Evolutionary conservation across 2,113 vertebrate species (phyloP).

Genomic region (Microtus ochrogaster): DNA sequence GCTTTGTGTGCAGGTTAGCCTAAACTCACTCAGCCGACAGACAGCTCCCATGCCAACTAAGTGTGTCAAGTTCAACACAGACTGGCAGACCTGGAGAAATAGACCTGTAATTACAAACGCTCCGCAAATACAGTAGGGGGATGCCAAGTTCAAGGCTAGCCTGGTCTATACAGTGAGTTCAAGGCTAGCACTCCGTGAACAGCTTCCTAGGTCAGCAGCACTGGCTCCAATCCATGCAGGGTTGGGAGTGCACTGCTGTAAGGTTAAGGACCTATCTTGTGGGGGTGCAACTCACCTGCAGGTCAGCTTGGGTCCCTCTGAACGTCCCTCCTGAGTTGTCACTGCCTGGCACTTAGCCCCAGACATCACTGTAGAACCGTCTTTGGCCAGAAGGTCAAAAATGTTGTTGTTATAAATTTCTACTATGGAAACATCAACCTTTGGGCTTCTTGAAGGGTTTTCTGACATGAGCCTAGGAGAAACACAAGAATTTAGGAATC

Average conservation of each 20-base stretch:
- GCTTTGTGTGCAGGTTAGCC: no score
- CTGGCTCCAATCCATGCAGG: not conserved
- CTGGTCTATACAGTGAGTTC: not conserved
- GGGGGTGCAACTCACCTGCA: constrained; percentile 84
- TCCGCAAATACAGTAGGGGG: no score
- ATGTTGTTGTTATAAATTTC: constrained; percentile 93
- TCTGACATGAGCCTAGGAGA: constrained; percentile 89
- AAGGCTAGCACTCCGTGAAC: not conserved
- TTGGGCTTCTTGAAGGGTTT: constrained; percentile 84
- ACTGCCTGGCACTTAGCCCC: constrained; percentile 85
- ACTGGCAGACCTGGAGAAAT: not conserved
- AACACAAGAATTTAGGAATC: not conserved
- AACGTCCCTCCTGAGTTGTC: constrained; percentile 86
- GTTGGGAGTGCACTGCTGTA: not conserved
- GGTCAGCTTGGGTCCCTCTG: constrained; percentile 84
- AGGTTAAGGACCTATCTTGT: no score
- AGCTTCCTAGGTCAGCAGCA: accelerated
- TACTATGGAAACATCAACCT: constrained; percentile 90
- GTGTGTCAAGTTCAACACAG: accelerated
- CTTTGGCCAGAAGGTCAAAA: constrained; percentile 91
- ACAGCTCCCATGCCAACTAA: accelerated
- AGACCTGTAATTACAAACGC: not conserved
- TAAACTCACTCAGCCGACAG: accelerated
- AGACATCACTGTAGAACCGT: constrained; percentile 74
- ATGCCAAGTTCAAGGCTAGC: not conserved